A percentile compares a stretch with the other conserved stretches of the same genome.
Evolutionary conservation across 2,113 vertebrate species (phyloP).

Genomic region (Neoarius graeffei): DNA sequence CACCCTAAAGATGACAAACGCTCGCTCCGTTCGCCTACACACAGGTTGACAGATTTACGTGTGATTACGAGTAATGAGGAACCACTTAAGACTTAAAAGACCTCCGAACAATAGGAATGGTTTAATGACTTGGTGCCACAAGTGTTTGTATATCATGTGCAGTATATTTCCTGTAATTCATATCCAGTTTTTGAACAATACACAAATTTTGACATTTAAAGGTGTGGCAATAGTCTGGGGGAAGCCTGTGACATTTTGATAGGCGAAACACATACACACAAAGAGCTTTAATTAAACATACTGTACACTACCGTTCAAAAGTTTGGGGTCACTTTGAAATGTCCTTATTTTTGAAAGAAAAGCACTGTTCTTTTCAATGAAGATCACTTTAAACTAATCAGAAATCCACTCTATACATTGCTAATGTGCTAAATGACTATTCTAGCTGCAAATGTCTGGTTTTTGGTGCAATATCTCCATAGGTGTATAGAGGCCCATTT

Average conservation of each 20-base stretch:
- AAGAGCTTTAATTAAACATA: conserved; percentile 48
- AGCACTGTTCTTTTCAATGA: too few species aligned
- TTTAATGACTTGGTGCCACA: conserved; percentile 6
- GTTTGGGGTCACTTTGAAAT: too few species aligned
- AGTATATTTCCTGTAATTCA: conserved; percentile 30
- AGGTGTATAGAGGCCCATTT: too few species aligned
- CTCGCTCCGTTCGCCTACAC: not conserved
- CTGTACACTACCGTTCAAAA: too few species aligned
- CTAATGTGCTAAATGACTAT: too few species aligned
- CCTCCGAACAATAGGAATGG: conserved; percentile 1
- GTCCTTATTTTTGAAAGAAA: too few species aligned
- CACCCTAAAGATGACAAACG: conserved; percentile 16
- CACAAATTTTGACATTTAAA: conserved; percentile 6
- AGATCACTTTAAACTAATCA: too few species aligned
- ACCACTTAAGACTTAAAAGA: conserved; percentile 15
- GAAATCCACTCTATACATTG: too few species aligned
- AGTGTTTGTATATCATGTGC: conserved; percentile 20
- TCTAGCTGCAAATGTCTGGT: too few species aligned
- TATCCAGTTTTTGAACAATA: conserved; percentile 19
- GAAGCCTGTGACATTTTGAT: conserved; percentile 41
- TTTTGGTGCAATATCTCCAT: too few species aligned
- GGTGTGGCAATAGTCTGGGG: conserved; percentile 1
- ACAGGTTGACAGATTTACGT: not conserved
- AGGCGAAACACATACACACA: conserved; percentile 38
- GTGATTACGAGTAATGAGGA: conserved; percentile 12